A percentile compares a stretch with the other conserved stretches of the same genome.
phyloP scores from a whole-genome alignment of 2,113 vertebrate species.

The Polypterus bichir region DNA sequence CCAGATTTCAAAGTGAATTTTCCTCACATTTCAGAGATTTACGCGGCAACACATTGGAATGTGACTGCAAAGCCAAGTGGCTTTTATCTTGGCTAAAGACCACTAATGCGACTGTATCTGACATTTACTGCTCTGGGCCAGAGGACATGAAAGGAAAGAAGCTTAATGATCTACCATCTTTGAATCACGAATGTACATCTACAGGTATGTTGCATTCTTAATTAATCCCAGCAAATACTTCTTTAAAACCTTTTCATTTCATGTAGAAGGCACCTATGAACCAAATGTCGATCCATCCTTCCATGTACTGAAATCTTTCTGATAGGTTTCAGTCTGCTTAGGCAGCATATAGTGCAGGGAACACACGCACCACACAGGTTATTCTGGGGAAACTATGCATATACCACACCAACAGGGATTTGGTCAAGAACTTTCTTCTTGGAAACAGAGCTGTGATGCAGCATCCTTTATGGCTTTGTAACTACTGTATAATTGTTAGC shows the following conservation, averaged over 20 bases:
- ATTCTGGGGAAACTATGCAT: no score
- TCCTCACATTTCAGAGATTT: conserved; percentile 63
- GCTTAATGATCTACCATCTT: conserved; percentile 79
- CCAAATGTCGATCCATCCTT: neutral
- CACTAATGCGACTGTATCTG: conserved; percentile 92
- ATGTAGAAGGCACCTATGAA: no score
- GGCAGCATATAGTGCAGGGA: no score
- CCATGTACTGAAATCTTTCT: neutral
- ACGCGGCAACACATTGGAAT: conserved; percentile 90
- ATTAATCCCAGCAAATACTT: neutral
- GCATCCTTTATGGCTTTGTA: no score
- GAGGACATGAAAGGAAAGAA: conserved; percentile 85
- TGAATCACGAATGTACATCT: conserved; percentile 82
- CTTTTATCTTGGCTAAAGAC: conserved; percentile 88
- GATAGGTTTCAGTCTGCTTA: no score
- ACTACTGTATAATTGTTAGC: no score
- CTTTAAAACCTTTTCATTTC: neutral
- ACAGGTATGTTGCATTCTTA: conserved; percentile 54
- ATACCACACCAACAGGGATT: no score
- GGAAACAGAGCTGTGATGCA: no score
- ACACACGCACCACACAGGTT: no score
- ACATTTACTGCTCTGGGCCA: conserved; percentile 77
- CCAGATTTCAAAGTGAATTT: no score
- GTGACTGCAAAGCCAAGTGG: conserved; percentile 96
- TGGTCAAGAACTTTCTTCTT: no score